phyloP scores from a whole-genome alignment of 1,140 invertebrate genomes.

The Trissolcus basalis region DNA sequence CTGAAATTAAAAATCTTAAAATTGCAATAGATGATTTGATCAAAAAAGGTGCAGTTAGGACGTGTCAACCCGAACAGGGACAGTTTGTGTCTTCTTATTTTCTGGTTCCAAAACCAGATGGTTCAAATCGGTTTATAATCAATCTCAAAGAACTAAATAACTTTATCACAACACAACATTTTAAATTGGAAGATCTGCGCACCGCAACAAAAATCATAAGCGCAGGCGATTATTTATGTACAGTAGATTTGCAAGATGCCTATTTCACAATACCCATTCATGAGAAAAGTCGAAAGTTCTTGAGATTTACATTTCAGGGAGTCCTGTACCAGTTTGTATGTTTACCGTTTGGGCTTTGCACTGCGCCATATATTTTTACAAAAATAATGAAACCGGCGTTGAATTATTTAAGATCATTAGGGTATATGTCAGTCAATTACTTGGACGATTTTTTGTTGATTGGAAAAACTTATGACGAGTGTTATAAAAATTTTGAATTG shows the following conservation, averaged over 20 bases:
- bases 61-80: background rate
- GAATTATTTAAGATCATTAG: slow-evolving; percentile 10
- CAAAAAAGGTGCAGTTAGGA: slow-evolving; percentile 10
- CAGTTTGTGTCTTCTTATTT: slow-evolving; percentile 45
- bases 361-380: slow-evolving; percentile 52
- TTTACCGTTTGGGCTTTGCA: slow-evolving; percentile 49
- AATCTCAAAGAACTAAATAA: slow-evolving; percentile 60
- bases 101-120: slow-evolving; percentile 41
- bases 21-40: slow-evolving; percentile 5
- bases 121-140: slow-evolving; percentile 50
- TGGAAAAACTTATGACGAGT: background rate
- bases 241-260: slow-evolving; percentile 19
- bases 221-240: slow-evolving; percentile 4
- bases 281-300: slow-evolving; percentile 6
- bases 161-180: slow-evolving; percentile 53
- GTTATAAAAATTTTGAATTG: background rate
- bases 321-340: slow-evolving; percentile 7
- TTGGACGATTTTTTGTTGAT: slow-evolving; percentile 13
- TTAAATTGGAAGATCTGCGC: slow-evolving; percentile 59
- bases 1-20: slow-evolving; percentile 10
- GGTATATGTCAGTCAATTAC: slow-evolving; percentile 12
- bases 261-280: slow-evolving; percentile 22
- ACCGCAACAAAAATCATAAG: slow-evolving; percentile 6
- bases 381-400: slow-evolving; percentile 58
- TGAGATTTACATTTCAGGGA: slow-evolving; percentile 13